A percentile compares a stretch with the other conserved stretches of the same genome.
These are phyloP conservation scores for Drosophila sp. DNA, from an alignment of 1,140 invertebrate species.

Conservation along the genomic window DNA sequence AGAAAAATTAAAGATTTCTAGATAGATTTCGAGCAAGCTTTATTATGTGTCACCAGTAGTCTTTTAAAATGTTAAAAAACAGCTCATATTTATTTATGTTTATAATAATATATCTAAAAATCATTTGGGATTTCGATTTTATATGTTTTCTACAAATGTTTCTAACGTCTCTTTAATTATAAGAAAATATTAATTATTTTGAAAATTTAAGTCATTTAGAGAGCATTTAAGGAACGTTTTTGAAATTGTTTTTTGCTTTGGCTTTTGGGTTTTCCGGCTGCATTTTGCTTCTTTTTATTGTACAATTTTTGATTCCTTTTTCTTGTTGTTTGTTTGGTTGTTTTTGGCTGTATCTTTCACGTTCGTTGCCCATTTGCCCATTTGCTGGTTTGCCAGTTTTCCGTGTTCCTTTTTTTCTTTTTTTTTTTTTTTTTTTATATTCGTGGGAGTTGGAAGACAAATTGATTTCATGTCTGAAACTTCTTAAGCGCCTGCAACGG, in stretches of 20 bases:
- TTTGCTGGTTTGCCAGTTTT: constrained; percentile 17
- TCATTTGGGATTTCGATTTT: too few species aligned
- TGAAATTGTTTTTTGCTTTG: constrained; percentile 5
- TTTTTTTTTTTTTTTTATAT: constrained; percentile 79
- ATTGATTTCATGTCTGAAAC: constrained; percentile 84
- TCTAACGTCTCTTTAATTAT: too few species aligned
- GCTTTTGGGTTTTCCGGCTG: constrained; percentile 3
- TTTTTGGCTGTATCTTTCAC: constrained; percentile 27
- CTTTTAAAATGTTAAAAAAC: too few species aligned
- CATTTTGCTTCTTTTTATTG: constrained; percentile 14
- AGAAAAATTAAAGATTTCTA: too few species aligned
- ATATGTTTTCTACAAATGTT: too few species aligned
- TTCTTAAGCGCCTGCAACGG: constrained; percentile 76
- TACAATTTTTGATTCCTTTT: constrained; percentile 1
- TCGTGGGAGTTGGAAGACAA: constrained; percentile 82
- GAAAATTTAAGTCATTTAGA: too few species aligned
- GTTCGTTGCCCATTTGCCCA: constrained; percentile 17
- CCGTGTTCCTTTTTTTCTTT: too few species aligned
- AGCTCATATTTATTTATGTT: too few species aligned
- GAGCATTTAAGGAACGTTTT: constrained; percentile 12
- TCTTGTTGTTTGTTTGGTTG: constrained; percentile 26
- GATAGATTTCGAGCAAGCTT: too few species aligned
- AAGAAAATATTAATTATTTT: too few species aligned
- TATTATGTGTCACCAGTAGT: too few species aligned
- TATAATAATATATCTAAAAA: too few species aligned